These are phyloP conservation scores for Cydia fagiglandana DNA, from an alignment of 1,140 invertebrate species.

Conservation along the genomic window DNA sequence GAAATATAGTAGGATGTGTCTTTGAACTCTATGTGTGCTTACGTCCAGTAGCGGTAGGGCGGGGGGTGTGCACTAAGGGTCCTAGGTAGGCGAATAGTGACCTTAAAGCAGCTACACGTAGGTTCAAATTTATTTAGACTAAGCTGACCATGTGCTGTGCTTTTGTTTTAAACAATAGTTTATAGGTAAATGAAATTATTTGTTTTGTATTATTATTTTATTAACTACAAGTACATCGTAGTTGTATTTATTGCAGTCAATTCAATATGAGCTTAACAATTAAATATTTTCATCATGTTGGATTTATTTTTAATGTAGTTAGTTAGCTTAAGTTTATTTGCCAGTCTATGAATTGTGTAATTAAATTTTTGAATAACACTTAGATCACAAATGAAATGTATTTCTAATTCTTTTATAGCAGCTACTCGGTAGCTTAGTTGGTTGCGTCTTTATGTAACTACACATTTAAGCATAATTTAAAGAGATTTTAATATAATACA, in stretches of 20 bases:
- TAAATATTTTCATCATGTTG: constrained; percentile 52
- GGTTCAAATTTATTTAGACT: constrained; percentile 72
- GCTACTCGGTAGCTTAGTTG: constrained; percentile 71
- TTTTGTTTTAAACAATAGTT: constrained; percentile 75
- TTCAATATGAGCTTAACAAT: constrained; percentile 64
- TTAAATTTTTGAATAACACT: constrained; percentile 52
- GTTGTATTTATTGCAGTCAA: constrained; percentile 75
- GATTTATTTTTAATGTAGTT: constrained; percentile 51
- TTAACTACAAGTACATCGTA: constrained; percentile 52
- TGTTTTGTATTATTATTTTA: constrained; percentile 68
- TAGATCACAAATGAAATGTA: constrained; percentile 71
- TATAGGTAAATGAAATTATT: constrained; percentile 74
- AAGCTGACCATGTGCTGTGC: constrained; percentile 79
- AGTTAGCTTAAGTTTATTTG: constrained; percentile 58
- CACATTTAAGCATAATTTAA: constrained; percentile 62
- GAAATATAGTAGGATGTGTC: constrained; percentile 72
- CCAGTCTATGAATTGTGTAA: constrained; percentile 49
- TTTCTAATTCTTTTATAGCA: constrained; percentile 62
- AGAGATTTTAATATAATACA: constrained; percentile 76
- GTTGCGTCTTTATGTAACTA: constrained; percentile 67
- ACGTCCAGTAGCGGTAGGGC: constrained; percentile 63
- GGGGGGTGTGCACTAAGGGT: constrained; percentile 62
- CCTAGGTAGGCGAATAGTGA: constrained; percentile 71
- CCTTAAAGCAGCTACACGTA: constrained; percentile 63
- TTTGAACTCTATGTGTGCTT: constrained; percentile 77